These are phyloP conservation scores for Petrocephalus sullivani DNA, from an alignment of 2,797 vertebrate species.

Conservation along the genomic window DNA sequence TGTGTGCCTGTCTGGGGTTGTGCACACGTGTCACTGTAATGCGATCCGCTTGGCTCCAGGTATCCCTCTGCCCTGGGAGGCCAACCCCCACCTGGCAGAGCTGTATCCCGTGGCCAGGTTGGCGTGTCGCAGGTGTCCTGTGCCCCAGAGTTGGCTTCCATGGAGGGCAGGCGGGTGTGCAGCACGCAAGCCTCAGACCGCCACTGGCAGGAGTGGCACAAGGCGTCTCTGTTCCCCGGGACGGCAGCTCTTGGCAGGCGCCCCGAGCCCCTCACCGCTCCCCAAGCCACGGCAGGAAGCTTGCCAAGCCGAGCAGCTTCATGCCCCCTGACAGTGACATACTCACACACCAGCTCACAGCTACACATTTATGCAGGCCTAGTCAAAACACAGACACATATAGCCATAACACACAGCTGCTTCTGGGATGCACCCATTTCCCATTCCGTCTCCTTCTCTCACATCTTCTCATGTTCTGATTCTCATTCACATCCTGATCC, in stretches of 20 bases:
- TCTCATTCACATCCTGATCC: background rate
- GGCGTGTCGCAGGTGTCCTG: background rate
- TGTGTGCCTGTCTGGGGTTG: constrained; percentile 23
- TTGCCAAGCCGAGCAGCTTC: constrained; percentile 23
- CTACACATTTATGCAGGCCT: background rate
- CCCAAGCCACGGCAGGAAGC: background rate
- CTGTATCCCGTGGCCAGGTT: background rate
- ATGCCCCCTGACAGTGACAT: constrained; percentile 2
- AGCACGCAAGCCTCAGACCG: background rate
- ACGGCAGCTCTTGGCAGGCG: background rate
- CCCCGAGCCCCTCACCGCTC: constrained; percentile 33
- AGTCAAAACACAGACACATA: constrained; percentile 21
- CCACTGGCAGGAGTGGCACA: constrained; percentile 40
- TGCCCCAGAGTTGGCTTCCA: background rate
- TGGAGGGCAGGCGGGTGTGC: background rate
- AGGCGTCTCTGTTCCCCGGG: constrained; percentile 29
- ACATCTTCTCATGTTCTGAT: background rate
- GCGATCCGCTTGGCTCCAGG: background rate
- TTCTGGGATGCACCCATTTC: constrained; percentile 34
- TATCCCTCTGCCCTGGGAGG: too few species aligned
- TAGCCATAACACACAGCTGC: constrained; percentile 30
- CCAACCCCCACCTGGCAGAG: background rate
- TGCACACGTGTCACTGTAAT: constrained; percentile 11
- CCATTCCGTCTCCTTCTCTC: constrained; percentile 6
- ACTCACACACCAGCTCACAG: background rate